These are phyloP conservation scores for Helicoverpa armigera DNA, from an alignment of 1,140 invertebrate species.

Conservation along the genomic window DNA sequence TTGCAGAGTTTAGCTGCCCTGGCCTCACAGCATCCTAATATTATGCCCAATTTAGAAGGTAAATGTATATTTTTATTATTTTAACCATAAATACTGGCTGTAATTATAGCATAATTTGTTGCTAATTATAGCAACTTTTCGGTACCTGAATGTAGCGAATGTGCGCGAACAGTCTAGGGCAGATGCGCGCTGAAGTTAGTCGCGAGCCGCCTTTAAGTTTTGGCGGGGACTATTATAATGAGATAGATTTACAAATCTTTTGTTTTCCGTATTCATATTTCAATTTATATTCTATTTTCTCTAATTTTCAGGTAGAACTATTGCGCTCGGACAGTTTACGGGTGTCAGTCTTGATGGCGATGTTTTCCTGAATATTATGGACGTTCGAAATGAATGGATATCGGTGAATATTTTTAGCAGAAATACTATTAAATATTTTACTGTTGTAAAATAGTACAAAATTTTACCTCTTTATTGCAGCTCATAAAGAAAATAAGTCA, in stretches of 20 bases:
- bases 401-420: constrained; percentile 88
- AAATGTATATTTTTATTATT: neutral
- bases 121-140: no score
- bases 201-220: neutral
- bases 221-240: no score
- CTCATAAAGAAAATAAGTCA: constrained; percentile 93
- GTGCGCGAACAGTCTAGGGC: no score
- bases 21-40: constrained; percentile 89
- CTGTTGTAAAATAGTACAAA: no score
- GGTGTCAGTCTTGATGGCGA: constrained; percentile 95
- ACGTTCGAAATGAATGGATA: constrained; percentile 96
- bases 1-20: constrained; percentile 92
- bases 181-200: no score
- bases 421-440: no score
- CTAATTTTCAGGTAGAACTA: constrained; percentile 87
- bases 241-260: neutral
- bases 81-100: neutral
- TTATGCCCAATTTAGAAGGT: constrained; percentile 90
- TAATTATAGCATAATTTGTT: no score
- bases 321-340: constrained; percentile 95
- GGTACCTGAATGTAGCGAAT: no score
- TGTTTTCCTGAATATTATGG: constrained; percentile 95
- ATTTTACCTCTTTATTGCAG: constrained; percentile 82
- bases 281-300: neutral
- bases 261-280: neutral